Percentiles rank a stretch among this genome's conserved stretches.
Evolutionary conservation across 1,140 invertebrate species (phyloP).

Genomic region (Drosophila punjabiensis): DNA sequence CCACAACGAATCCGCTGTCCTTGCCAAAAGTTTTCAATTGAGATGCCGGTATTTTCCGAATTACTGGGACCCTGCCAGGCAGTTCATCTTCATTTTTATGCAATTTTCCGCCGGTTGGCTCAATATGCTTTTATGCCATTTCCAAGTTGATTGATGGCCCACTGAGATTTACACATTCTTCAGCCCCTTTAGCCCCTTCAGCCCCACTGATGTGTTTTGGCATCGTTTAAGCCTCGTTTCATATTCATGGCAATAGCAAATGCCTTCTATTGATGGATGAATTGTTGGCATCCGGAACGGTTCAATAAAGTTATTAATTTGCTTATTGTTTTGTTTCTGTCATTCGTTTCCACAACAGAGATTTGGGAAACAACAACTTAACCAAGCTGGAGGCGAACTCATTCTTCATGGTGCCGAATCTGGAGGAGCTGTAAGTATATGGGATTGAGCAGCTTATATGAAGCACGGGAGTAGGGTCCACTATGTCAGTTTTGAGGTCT

Average conservation of each 20-base stretch:
- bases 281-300: constrained; percentile 26
- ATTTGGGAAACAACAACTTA: constrained; percentile 86
- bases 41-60: constrained; percentile 5
- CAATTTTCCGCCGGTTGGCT: constrained; percentile 57
- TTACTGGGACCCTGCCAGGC: constrained; percentile 32
- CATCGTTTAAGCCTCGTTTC: constrained; percentile 59
- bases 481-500: neutral
- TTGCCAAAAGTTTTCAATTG: constrained; percentile 15
- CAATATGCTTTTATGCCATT: constrained; percentile 54
- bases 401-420: constrained; percentile 84
- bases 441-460: neutral
- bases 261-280: constrained; percentile 69
- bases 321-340: constrained; percentile 63
- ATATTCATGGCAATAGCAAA: constrained; percentile 57
- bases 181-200: neutral
- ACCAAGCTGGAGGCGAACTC: constrained; percentile 85
- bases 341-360: constrained; percentile 55
- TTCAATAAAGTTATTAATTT: constrained; percentile 50
- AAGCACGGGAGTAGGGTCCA: neutral
- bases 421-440: constrained; percentile 86
- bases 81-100: constrained; percentile 77
- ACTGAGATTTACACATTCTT: constrained; percentile 31
- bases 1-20: constrained; percentile 21
- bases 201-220: constrained; percentile 28
- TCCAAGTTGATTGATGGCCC: constrained; percentile 67